phyloP scores from a whole-genome alignment of 2,113 vertebrate species.

The Myiagra hebetior region DNA sequence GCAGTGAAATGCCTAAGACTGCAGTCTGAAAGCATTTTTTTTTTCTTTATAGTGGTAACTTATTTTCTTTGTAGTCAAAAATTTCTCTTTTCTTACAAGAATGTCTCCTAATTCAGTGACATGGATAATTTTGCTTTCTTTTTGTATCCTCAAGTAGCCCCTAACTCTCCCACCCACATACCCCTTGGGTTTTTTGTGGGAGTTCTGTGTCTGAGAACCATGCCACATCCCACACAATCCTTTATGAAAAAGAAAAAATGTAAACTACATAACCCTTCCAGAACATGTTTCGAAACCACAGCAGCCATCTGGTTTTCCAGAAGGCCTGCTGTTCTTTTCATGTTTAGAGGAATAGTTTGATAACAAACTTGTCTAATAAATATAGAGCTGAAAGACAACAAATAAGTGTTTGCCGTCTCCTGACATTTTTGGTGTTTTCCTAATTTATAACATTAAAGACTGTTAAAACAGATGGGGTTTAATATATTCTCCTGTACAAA shows the following conservation, averaged over 20 bases:
- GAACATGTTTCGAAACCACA: slow-evolving; percentile 60
- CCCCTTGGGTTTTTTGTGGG: background rate
- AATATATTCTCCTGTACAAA: slow-evolving; percentile 77
- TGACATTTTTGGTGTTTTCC: slow-evolving; percentile 73
- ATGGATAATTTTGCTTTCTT: background rate
- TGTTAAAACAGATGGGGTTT: slow-evolving; percentile 79
- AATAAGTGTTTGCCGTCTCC: slow-evolving; percentile 63
- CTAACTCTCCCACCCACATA: background rate
- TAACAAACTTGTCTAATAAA: slow-evolving; percentile 79
- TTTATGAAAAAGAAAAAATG: slow-evolving; percentile 47
- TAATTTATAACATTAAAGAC: slow-evolving; percentile 81
- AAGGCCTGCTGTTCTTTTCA: slow-evolving; percentile 81
- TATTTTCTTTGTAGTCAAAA: background rate
- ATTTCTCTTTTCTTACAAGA: background rate
- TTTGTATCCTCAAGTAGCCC: background rate
- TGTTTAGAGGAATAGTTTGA: slow-evolving; percentile 79
- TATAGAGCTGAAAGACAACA: slow-evolving; percentile 73
- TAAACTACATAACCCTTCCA: slow-evolving; percentile 57
- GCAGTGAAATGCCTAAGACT: background rate
- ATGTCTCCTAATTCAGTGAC: background rate
- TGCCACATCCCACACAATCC: slow-evolving; percentile 31
- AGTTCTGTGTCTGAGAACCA: slow-evolving; percentile 12
- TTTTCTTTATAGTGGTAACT: background rate
- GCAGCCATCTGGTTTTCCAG: slow-evolving; percentile 80
- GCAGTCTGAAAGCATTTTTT: background rate